Base-by-base conservation (phyloP, 2,888 invertebrate species). In the Hylaea fasciaria region DNA sequence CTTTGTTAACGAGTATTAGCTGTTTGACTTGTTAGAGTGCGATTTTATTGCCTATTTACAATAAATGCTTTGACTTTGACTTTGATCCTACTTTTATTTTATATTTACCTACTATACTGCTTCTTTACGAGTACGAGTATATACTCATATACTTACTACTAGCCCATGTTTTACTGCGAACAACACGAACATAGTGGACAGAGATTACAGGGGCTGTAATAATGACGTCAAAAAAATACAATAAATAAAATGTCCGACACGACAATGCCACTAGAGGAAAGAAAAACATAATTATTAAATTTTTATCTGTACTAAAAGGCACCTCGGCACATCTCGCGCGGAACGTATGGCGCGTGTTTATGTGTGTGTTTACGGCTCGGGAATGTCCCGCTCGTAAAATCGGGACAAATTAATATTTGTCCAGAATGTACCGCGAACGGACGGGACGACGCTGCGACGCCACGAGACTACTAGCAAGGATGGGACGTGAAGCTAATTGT, bases 331-430 rank as follows among this genome's bases (percentile, higher is more conserved):
- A 57, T 56, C 59, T 22, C 47, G 13, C 51, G 32, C 62, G 49
- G 35, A 55, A 28, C 37, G 46, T 28, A 13, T 28, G 14, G 57
- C 49, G 54, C 22, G 43, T 56, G 35, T 53, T 48, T 62, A 57
- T 51, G 45, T 41, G 45, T 53, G 49, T 40, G 55, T 50, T 57
- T 51, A 55, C 48, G 12, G 58, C 63, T 41, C 47, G 49, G 11
- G 48, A 46, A 53, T 43, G 49, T 52, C 43, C 43, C 29, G 52
- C 41, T 65, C 68, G 56, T 70, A 70, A 70, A 70, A 66, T 70
- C 60, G 47, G 44, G 22, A 65, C 68, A 68, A 65, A 70, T 68
- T 68, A 68, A 68, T 68, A 70, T 70, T 63, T 57, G 68, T 53
- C 52, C 58, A 46, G 58, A 63, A 53, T 41, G 50, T 48, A 35